phyloP scores from a whole-genome alignment of 2,888 invertebrate species.

The Leucozona laternaria region DNA sequence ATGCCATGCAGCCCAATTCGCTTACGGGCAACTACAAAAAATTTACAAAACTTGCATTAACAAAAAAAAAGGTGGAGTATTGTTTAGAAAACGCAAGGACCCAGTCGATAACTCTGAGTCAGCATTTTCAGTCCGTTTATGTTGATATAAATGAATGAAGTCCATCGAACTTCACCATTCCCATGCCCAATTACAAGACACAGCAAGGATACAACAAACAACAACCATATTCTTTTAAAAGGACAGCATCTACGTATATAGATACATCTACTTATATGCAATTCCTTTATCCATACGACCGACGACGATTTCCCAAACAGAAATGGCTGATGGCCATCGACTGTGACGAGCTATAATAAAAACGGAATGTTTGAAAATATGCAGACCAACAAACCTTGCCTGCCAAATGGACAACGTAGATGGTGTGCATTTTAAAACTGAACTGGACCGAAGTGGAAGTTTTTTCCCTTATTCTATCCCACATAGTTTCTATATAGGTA shows the following conservation, averaged over 20 bases:
- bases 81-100: slow-evolving; percentile 45
- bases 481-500: not conserved
- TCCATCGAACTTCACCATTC: slow-evolving; percentile 62
- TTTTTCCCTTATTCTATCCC: slow-evolving; percentile 30
- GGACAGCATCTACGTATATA: not conserved
- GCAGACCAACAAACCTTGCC: slow-evolving; percentile 54
- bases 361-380: slow-evolving; percentile 53
- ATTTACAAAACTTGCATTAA: slow-evolving; percentile 38
- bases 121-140: slow-evolving; percentile 32
- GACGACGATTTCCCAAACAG: slow-evolving; percentile 22
- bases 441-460: slow-evolving; percentile 27
- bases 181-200: slow-evolving; percentile 15
- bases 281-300: slow-evolving; percentile 20
- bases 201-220: slow-evolving; percentile 19
- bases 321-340: slow-evolving; percentile 24
- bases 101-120: slow-evolving; percentile 39
- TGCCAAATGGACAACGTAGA: slow-evolving; percentile 55
- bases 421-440: slow-evolving; percentile 63
- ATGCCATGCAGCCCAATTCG: not conserved
- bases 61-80: slow-evolving; percentile 24
- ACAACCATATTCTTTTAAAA: not conserved
- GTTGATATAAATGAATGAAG: slow-evolving; percentile 62
- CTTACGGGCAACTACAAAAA: not conserved
- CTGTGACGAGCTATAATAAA: not conserved
- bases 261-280: not conserved